Evolutionary conservation across 2,888 invertebrate species (phyloP).

Genomic region (Apotomis capreana): DNA sequence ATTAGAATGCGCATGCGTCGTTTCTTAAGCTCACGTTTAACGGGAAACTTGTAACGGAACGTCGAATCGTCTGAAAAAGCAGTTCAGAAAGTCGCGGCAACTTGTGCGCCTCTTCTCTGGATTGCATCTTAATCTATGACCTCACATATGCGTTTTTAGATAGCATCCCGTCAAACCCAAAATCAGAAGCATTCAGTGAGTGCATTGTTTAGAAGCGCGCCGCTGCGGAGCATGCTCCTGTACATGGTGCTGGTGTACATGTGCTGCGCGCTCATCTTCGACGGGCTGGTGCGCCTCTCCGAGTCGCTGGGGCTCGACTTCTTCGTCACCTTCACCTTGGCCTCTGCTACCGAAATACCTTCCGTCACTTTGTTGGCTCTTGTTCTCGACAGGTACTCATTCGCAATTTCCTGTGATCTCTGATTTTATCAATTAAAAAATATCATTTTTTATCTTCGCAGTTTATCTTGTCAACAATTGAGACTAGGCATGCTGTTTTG

Average conservation of each 20-base stretch:
- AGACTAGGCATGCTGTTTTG: too few species aligned
- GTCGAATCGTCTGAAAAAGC: not conserved
- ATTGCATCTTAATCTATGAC: slow-evolving; percentile 2
- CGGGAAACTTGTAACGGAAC: not conserved
- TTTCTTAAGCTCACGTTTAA: not conserved
- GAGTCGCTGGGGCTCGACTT: slow-evolving; percentile 75
- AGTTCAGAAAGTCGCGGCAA: not conserved
- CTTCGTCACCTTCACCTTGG: slow-evolving; percentile 75
- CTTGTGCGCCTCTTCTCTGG: not conserved
- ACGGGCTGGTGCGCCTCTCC: slow-evolving; percentile 75
- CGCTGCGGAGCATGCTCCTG: slow-evolving; percentile 63
- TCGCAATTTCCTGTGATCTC: not conserved
- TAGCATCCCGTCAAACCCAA: slow-evolving; percentile 64
- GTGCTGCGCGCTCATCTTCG: slow-evolving; percentile 72
- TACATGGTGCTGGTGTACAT: slow-evolving; percentile 70
- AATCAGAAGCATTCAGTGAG: slow-evolving; percentile 63
- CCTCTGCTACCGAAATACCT: slow-evolving; percentile 77
- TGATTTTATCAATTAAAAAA: too few species aligned
- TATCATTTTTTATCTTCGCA: too few species aligned
- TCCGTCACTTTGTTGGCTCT: slow-evolving; percentile 70
- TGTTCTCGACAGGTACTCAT: slow-evolving; percentile 66
- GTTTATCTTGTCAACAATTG: too few species aligned
- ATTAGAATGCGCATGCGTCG: not conserved
- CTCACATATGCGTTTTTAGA: slow-evolving; percentile 51
- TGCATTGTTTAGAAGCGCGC: slow-evolving; percentile 60